These are phyloP conservation scores for Phoeniculus purpureus DNA, from an alignment of 2,797 vertebrate species.

Conservation along the genomic window DNA sequence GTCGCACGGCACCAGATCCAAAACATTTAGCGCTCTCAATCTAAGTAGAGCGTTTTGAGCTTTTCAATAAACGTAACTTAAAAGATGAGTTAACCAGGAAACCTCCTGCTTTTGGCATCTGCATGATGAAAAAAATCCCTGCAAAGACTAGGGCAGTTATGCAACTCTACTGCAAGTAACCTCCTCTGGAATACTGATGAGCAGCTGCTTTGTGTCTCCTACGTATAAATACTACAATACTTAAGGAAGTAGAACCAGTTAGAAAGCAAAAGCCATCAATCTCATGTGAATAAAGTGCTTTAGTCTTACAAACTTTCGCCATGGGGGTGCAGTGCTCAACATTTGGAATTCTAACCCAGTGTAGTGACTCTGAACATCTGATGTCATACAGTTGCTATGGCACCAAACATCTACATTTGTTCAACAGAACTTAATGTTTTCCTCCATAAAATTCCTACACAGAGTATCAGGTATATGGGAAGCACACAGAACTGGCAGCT, in stretches of 20 bases:
- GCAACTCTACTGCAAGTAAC: conserved; percentile 87
- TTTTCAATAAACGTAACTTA: conserved; percentile 16
- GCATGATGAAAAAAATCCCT: conserved; percentile 58
- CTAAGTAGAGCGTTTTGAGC: neutral
- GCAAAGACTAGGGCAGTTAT: conserved; percentile 86
- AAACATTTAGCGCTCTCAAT: neutral
- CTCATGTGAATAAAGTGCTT: conserved; percentile 7
- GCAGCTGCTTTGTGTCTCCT: conserved; percentile 67
- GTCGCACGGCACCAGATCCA: neutral
- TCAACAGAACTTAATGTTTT: neutral
- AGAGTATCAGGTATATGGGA: neutral
- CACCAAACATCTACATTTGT: neutral
- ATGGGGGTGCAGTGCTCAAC: neutral
- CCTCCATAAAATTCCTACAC: neutral
- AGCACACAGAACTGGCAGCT: neutral
- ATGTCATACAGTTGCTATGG: neutral
- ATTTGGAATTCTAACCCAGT: neutral
- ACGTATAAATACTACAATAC: conserved; percentile 54
- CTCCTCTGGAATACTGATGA: conserved; percentile 87
- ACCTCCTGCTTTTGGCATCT: conserved; percentile 40
- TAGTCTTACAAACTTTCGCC: conserved; percentile 13
- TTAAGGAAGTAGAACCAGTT: conserved; percentile 46
- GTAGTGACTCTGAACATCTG: neutral
- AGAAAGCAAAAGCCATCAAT: conserved; percentile 29
- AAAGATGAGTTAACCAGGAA: conserved; percentile 49